Conservation (phyloP, 2,888 invertebrate species). For the Plusia festucae region DNA sequence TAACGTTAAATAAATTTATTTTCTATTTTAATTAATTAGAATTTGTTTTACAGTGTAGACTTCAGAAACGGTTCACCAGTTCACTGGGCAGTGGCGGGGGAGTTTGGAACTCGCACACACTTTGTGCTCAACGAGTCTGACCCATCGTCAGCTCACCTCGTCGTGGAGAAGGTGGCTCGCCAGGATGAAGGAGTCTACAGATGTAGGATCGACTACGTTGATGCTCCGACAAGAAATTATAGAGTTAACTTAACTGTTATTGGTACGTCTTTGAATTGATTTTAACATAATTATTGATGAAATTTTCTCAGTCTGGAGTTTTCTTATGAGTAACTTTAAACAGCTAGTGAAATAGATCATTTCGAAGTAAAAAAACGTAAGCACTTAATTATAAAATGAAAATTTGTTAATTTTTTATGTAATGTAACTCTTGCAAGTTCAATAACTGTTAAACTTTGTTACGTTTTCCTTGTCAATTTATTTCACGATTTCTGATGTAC, state of each 20-base stretch:
- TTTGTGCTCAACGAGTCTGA: conserved; percentile 93
- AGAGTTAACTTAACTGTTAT: conserved; percentile 96
- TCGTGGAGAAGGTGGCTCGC: conserved; percentile 92
- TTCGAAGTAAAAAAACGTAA: no score
- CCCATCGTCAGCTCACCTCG: conserved; percentile 92
- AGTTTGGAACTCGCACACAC: conserved; percentile 93
- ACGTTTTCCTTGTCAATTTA: no score
- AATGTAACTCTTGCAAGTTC: no score
- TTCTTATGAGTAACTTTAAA: no score
- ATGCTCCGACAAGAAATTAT: conserved; percentile 96
- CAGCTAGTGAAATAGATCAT: no score
- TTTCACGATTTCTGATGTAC: neutral
- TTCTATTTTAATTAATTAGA: neutral
- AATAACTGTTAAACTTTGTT: no score
- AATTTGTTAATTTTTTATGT: no score
- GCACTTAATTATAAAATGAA: no score
- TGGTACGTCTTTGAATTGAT: conserved; percentile 90
- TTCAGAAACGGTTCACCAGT: conserved; percentile 93
- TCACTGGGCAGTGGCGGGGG: conserved; percentile 94
- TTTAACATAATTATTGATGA: no score
- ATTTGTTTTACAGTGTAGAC: conserved; percentile 90
- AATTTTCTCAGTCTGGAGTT: no score
- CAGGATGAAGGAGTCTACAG: conserved; percentile 95
- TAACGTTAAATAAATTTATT: no score
- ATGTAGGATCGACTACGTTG: conserved; percentile 96